Base-by-base conservation (phyloP, 2,797 vertebrate species). In the Protonibea diacanthus region DNA sequence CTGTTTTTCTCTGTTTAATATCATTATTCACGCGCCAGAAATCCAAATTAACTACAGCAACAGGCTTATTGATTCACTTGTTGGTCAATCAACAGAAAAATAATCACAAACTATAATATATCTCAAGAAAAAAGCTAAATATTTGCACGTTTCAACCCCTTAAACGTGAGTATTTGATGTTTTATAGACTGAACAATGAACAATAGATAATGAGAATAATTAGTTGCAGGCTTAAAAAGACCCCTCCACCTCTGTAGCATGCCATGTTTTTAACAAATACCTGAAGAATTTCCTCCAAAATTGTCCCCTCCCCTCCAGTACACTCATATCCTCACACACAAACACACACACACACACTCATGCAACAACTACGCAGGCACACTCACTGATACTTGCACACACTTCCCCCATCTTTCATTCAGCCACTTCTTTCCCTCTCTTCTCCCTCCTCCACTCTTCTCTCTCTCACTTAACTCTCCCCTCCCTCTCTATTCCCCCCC, bases 391-490 rank as follows among this genome's bases (percentile, higher is more conserved):
- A 74, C 87, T 78, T 29, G 76, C 79, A 81, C 89, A 89, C 93
- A 92, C 93, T 91, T 92, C 92, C 92, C 91, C 92, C 92, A 92
- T 91, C 88, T 76, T 90, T 91, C 92, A 92, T 90, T 89, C 69
- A 90, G 48, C 86, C 84, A 76, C 90, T 87, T 86, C 82, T 90
- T 66, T 79, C 67, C 63, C 85, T 79, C 82, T 75, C 78, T 78
- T 75, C 78, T 80, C 82, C 74, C 79, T 84, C 84, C 76, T 80
- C 59, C 88, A 67, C 86, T 82, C 76, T 42, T 81, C 56, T 82
- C 82, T 85, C 81, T 78, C 89, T 89, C 87, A 80, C 86, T 92
- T 85, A 80, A 89, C 84, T 90, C 86, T 80, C 72, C 79, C 78
- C 89, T 82, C 86, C 78, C 78, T 71, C 78, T 69, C 77, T 66